Base-by-base conservation (phyloP, 1,140 invertebrate species). In the Orussus abietinus region DNA sequence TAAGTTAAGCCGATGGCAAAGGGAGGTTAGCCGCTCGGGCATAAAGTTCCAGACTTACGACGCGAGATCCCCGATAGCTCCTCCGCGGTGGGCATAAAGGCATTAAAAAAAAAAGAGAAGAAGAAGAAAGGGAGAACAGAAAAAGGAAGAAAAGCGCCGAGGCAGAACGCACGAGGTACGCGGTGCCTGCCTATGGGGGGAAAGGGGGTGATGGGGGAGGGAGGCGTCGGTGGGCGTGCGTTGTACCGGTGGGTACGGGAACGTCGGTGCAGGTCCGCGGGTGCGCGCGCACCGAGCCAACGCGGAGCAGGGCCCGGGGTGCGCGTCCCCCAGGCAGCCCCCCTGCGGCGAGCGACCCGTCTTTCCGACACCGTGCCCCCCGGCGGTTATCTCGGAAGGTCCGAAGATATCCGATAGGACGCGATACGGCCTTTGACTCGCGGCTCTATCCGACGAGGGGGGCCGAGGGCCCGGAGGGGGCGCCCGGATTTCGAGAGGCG, bases 41-140 rank as follows among this genome's bases (percentile, higher is more conserved):
- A 74, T 74, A 74, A 74, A 74, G 71, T 72, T 71, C 64, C 67
- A 71, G 68, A 74, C 71, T 71, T 74, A 74, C 71, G 71, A 70
- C 67, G 64, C 64, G 57, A 74, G 71, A 74, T 74, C 60, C 62
- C 45, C 71, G 71, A 74, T 74, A 74, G 68, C 64, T 69, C 61
- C 67, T 69, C 63, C 49, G 66, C 67, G 68, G 68, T 71, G 58
- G 68, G 67, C 64, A 72, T 74, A 64, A 72, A 72, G 65, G 71
- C 69, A 71, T 71, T 48, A 42, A 47, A 52, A 39, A 46, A 46
- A 9, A 30, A 15, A 26, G 40, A 14, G 17, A 33, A 41, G 36
- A 50, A 42, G 43, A 31, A 17, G 25, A 34, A 59, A n/a, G n/a
- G n/a, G n/a, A 15, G 21, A 43, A 14, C 14, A 33, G 38, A 38